These are phyloP conservation scores for Thecophora atra DNA, from an alignment of 2,888 invertebrate species.

Conservation along the genomic window DNA sequence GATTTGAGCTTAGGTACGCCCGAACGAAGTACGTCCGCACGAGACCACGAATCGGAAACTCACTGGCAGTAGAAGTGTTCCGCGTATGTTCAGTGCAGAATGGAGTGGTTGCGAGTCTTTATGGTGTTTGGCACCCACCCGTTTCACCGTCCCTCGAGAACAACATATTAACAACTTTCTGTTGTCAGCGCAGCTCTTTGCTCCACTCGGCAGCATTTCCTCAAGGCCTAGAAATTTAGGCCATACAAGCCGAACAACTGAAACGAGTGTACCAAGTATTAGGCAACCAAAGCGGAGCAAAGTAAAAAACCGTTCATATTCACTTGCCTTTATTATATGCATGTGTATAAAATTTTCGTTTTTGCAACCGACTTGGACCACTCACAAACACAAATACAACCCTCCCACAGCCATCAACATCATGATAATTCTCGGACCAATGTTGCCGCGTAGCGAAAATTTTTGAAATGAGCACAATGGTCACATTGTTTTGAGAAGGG, in stretches of 20 bases:
- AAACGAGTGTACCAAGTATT: conserved; percentile 35
- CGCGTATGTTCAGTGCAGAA: conserved; percentile 27
- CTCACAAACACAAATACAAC: not conserved
- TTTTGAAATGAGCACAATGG: too few relatives aligned
- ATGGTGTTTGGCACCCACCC: conserved; percentile 15
- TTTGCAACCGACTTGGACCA: conserved; percentile 18
- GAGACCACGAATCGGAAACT: conserved; percentile 49
- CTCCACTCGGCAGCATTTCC: conserved; percentile 43
- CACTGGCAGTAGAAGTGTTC: conserved; percentile 43
- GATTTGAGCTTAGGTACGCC: conserved; percentile 13
- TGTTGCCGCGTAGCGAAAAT: too few relatives aligned
- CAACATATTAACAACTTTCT: conserved; percentile 25
- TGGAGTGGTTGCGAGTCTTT: conserved; percentile 32
- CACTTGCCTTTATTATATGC: conserved; percentile 23
- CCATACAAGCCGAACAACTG: conserved; percentile 41
- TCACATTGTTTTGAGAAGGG: too few relatives aligned
- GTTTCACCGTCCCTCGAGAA: conserved; percentile 4
- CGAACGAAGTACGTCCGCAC: conserved; percentile 46
- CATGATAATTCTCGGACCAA: too few relatives aligned
- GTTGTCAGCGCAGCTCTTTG: conserved; percentile 32
- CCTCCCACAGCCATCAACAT: too few relatives aligned
- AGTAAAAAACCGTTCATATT: conserved; percentile 35
- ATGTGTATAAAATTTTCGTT: too few relatives aligned
- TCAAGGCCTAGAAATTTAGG: conserved; percentile 52
- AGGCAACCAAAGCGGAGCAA: conserved; percentile 36